Conservation (phyloP, 2,888 invertebrate genomes). For the Sepioteuthis lessoniana region DNA sequence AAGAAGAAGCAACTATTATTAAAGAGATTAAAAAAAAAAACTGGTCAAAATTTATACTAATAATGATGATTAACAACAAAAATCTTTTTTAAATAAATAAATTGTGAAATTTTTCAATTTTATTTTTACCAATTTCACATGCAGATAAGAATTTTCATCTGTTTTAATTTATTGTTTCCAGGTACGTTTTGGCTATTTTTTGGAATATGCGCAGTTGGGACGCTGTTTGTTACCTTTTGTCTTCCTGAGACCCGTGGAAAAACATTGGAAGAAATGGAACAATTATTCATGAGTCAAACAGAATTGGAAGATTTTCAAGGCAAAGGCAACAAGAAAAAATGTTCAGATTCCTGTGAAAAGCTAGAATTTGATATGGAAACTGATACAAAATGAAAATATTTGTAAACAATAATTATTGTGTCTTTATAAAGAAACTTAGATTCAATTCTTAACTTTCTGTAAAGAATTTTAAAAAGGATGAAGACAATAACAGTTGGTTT, state of each 20-base stretch:
- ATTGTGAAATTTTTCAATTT: too few relatives aligned
- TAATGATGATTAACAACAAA: too few relatives aligned
- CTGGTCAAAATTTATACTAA: too few relatives aligned
- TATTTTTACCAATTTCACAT: not conserved
- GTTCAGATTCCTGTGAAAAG: not conserved
- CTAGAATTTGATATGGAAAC: not conserved
- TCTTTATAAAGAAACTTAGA: too few relatives aligned
- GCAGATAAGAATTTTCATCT: not conserved
- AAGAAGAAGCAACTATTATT: too few relatives aligned
- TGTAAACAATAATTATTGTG: not conserved
- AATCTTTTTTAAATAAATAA: too few relatives aligned
- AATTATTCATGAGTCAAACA: slow-evolving; percentile 70
- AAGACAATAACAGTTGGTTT: too few relatives aligned
- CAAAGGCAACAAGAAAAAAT: not conserved
- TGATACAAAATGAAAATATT: not conserved
- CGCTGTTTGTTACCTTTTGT: slow-evolving; percentile 75
- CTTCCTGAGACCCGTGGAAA: slow-evolving; percentile 79
- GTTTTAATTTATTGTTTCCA: slow-evolving; percentile 50
- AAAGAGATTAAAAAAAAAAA: too few relatives aligned
- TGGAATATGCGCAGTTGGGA: slow-evolving; percentile 75
- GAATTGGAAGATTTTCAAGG: not conserved
- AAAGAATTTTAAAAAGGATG: too few relatives aligned
- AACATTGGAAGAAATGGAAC: slow-evolving; percentile 77
- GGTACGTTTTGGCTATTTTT: slow-evolving; percentile 78
- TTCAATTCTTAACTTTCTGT: too few relatives aligned